A percentile compares a stretch with the other conserved stretches of the same genome.
These are phyloP conservation scores for Epinotia nisella DNA, from an alignment of 2,888 invertebrate species.

Conservation along the genomic window DNA sequence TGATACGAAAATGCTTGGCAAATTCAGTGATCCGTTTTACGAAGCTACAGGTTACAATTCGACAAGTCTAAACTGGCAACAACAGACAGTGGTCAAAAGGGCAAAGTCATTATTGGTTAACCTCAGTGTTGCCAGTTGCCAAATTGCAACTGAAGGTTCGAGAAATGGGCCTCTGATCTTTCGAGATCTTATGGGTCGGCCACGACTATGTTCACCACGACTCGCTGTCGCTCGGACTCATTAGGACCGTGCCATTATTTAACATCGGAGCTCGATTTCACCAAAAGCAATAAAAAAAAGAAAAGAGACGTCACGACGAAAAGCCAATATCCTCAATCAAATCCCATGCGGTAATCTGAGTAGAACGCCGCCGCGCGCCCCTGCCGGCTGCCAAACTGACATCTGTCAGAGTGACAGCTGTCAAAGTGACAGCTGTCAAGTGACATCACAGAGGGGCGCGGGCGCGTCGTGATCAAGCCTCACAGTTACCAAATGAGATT, in stretches of 20 bases:
- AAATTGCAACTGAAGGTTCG: neutral
- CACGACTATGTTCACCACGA: too few relatives aligned
- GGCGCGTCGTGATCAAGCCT: slow-evolving; percentile 83
- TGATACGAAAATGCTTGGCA: too few relatives aligned
- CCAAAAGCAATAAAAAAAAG: slow-evolving; percentile 50
- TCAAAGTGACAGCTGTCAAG: slow-evolving; percentile 54
- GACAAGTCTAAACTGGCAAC: too few relatives aligned
- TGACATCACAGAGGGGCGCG: slow-evolving; percentile 52
- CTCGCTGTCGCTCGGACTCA: neutral
- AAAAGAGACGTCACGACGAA: slow-evolving; percentile 79
- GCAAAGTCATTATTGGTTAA: too few relatives aligned
- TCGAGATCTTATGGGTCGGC: too few relatives aligned
- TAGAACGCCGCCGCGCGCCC: slow-evolving; percentile 59
- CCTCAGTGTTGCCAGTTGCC: too few relatives aligned
- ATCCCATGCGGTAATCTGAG: slow-evolving; percentile 96
- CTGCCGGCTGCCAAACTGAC: slow-evolving; percentile 51
- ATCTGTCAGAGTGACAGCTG: slow-evolving; percentile 50
- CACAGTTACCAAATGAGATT: slow-evolving; percentile 99
- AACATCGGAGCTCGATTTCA: slow-evolving; percentile 32
- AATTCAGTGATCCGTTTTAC: too few relatives aligned
- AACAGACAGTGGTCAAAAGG: too few relatives aligned
- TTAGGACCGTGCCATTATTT: too few relatives aligned
- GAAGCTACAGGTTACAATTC: too few relatives aligned
- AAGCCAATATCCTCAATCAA: slow-evolving; percentile 85
- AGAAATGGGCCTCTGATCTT: too few relatives aligned